These are phyloP conservation scores for Lepidothrix coronata DNA, from an alignment of 2,113 vertebrate species.

Conservation along the genomic window DNA sequence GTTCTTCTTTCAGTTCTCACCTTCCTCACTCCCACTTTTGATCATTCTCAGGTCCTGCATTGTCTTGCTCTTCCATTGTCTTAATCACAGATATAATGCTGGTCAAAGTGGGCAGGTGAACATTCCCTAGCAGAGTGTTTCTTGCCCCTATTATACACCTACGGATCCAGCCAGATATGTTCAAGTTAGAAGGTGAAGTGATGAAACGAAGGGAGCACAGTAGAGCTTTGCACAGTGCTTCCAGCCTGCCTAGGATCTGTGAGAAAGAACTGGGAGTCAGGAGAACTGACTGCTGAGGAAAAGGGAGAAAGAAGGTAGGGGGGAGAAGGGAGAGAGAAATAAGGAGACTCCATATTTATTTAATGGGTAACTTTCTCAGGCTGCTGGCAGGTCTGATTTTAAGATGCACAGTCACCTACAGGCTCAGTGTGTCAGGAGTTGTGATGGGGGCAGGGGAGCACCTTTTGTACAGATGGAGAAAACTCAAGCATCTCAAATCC, in stretches of 20 bases:
- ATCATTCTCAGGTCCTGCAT: not conserved
- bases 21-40: not conserved
- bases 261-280: no score
- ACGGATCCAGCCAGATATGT: not conserved
- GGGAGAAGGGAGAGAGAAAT: not conserved
- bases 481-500: not conserved
- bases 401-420: not conserved
- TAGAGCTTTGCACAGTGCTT: not conserved
- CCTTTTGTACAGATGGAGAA: not conserved
- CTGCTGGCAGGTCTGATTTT: not conserved
- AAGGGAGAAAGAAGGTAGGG: not conserved
- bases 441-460: not conserved
- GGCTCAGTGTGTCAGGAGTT: not conserved
- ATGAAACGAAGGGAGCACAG: not conserved
- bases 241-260: not conserved
- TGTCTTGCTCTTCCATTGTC: not conserved
- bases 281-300: not conserved
- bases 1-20: not conserved
- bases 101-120: not conserved
- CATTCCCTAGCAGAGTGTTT: not conserved
- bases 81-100: not conserved
- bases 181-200: not conserved
- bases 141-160: accelerated
- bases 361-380: not conserved
- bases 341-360: not conserved